Base-by-base conservation (phyloP, 1,140 invertebrate species). In the Drosophila repletoides region DNA sequence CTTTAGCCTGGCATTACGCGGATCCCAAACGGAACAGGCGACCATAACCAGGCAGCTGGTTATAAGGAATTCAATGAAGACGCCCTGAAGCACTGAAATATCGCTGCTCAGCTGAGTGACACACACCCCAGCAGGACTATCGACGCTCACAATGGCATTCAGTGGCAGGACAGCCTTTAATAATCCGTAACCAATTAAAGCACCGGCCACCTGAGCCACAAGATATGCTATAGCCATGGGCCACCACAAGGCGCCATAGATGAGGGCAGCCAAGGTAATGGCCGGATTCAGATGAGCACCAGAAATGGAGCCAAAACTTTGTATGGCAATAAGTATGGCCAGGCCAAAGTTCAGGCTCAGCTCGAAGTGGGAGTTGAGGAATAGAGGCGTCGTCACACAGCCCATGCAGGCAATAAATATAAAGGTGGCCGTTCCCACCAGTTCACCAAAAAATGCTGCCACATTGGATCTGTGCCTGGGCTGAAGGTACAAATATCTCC, bases 251-350 rank as follows among this genome's bases (percentile, higher is more conserved):
- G 63, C 71, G 6, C 81, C 81, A 43, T 79, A 89, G 4, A 87
- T 65, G 10, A 95, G 87, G 1, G 96, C 92, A 0, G 94, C 96
- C 3, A 94, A 17, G 0, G 96, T 96, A 0, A 98, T 95, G 0
- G 96, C 96, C 0, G 97, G 97, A 91, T 98, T 98, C 28, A 98
- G 94, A 90, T 97, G 96, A 28, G 96, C 95, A 2, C 97, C 97
- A 38, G 95, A 97, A 1, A 97, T 92, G 58, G 96, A 95, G 9
- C 95, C 96, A 34, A 97, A 92, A 19, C 93, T 92, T 93, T 96
- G 91, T 56, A 93, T 91, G 88, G 88, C 83, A 72, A 91, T 73
- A 77, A 90, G 45, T 58, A 76, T 40, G 34, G 72, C 77, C 17
- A 90, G 41, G 6, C 87, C 88, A 36, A 89, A 88, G 41, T 84